phyloP scores from a whole-genome alignment of 1,140 invertebrate species.

The Drosophila dunni region DNA sequence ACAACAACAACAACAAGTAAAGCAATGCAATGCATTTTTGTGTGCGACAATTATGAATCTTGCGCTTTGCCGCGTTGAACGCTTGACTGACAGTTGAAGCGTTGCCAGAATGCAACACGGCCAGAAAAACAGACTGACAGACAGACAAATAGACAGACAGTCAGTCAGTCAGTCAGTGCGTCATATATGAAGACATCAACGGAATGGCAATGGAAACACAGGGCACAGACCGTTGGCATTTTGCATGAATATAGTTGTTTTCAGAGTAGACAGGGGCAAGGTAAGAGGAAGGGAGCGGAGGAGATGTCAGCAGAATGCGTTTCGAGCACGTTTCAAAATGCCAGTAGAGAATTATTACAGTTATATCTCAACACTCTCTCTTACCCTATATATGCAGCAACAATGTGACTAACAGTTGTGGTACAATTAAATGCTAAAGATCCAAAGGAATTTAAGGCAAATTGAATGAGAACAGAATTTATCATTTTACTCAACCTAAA shows the following conservation, averaged over 20 bases:
- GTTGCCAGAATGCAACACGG: conserved; percentile 49
- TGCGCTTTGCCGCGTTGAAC: conserved; percentile 66
- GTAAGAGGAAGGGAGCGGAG: neutral
- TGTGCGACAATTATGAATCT: conserved; percentile 79
- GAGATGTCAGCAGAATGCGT: conserved; percentile 22
- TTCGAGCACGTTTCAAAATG: conserved; percentile 39
- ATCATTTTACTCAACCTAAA: too few species aligned
- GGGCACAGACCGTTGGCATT: conserved; percentile 52
- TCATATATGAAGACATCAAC: conserved; percentile 68
- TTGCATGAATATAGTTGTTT: conserved; percentile 33
- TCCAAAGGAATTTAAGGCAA: neutral
- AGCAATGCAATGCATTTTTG: conserved; percentile 32
- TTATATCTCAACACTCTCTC: neutral
- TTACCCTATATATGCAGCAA: neutral
- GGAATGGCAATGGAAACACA: conserved; percentile 24
- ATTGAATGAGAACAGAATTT: too few species aligned
- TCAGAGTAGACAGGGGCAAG: neutral
- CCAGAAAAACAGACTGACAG: conserved; percentile 22
- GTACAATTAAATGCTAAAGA: conserved; percentile 17
- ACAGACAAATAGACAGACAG: conserved; percentile 13
- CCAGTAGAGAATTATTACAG: conserved; percentile 16
- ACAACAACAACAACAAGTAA: conserved; percentile 12
- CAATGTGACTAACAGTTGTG: conserved; percentile 8
- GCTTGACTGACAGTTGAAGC: conserved; percentile 72
- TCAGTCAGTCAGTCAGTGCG: conserved; percentile 27